These are phyloP conservation scores for Peromyscus californicus DNA, from an alignment of 2,113 vertebrate genomes.

Conservation along the genomic window DNA sequence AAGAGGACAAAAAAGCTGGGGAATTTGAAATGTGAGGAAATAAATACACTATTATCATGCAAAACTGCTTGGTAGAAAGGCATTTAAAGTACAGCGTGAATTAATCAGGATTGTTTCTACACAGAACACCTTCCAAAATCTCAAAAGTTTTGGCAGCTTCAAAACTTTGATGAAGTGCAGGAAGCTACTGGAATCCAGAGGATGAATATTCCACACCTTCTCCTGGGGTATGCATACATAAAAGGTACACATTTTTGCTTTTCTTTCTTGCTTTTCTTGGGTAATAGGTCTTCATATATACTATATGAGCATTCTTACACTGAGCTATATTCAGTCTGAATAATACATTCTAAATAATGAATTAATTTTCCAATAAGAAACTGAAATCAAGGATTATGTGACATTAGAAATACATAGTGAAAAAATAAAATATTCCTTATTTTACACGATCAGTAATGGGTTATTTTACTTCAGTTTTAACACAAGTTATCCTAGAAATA, in stretches of 20 bases:
- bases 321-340: neutral
- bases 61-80: conserved; percentile 74
- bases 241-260: neutral
- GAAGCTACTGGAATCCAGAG: neutral
- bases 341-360: neutral
- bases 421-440: neutral
- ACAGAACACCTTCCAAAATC: conserved; percentile 66
- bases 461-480: neutral
- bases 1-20: conserved; percentile 71
- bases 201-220: neutral
- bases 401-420: neutral
- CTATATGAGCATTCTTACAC: neutral
- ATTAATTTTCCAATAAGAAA: neutral
- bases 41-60: conserved; percentile 82
- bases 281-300: neutral
- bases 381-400: neutral
- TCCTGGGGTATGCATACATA: neutral
- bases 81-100: conserved; percentile 60
- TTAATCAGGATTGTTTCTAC: conserved; percentile 77
- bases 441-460: neutral
- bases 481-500: neutral
- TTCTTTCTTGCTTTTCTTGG: neutral
- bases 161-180: conserved; percentile 34
- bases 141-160: conserved; percentile 66
- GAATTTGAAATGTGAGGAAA: conserved; percentile 79